Evolutionary conservation across 1,140 invertebrate genomes (phyloP).

Genomic region (Aricia agestis): DNA sequence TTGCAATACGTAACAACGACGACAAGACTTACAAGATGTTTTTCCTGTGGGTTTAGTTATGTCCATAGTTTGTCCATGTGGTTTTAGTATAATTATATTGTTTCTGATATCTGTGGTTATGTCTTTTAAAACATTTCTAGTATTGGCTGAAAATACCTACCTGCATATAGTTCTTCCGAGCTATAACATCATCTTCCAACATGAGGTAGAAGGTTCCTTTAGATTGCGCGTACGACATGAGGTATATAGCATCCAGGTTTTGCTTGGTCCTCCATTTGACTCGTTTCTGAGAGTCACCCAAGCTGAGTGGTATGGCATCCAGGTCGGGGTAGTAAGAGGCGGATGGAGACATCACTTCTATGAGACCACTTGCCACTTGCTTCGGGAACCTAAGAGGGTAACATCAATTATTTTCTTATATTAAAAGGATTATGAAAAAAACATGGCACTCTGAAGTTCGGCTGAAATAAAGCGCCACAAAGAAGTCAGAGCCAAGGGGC

Average conservation of each 20-base stretch:
- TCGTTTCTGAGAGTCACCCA: constrained; percentile 92
- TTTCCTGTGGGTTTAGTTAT: no score
- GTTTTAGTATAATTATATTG: no score
- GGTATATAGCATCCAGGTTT: constrained; percentile 95
- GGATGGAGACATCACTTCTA: constrained; percentile 93
- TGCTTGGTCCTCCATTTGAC: constrained; percentile 97
- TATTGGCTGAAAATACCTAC: constrained; percentile 42
- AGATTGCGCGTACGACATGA: constrained; percentile 95
- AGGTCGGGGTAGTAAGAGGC: constrained; percentile 93
- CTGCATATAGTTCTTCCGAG: constrained; percentile 90
- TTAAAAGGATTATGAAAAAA: no score
- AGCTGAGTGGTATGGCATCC: constrained; percentile 83
- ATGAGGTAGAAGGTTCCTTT: constrained; percentile 90
- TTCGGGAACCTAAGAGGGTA: constrained; percentile 80
- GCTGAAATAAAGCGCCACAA: no score
- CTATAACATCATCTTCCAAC: constrained; percentile 96
- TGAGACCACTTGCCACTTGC: constrained; percentile 86
- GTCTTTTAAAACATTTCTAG: no score
- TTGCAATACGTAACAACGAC: no score
- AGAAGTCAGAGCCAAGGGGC: no score
- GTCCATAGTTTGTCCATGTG: no score
- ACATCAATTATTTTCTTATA: no score
- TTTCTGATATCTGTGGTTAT: no score
- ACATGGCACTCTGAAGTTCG: no score
- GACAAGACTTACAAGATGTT: no score